Evolutionary conservation across 2,113 vertebrate species (phyloP), one percentile per base, ranked within the genome.

Genomic region (Stomatorhinus ivindoensis): DNA sequence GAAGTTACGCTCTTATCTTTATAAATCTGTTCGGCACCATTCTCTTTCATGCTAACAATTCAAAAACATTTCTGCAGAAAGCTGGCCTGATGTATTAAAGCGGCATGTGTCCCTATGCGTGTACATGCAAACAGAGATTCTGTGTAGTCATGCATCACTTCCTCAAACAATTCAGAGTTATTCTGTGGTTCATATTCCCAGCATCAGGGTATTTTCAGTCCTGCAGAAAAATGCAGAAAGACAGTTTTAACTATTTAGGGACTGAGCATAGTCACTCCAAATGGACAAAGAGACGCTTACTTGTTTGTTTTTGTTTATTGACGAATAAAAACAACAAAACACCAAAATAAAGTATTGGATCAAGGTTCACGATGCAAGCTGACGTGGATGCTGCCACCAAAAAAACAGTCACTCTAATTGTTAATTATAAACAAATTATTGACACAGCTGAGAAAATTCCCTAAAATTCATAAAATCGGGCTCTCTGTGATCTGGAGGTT

Each of bases 111-210:
- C 44, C 42, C 82, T 24, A 0, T 42, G 73, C 15, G 11, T 47
- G 44, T 44, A 44, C 35, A 47, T 44, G 21, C 39, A 47, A 47
- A 84, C 82, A 84, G 80, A 83, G 82, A 84, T 24, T 84, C 42
- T 84, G 44, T 47, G 44, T 47, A 84, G 39, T 39, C 39, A 46
- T 46, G 82, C 82, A n/a, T 47, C 44, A 84, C 44, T 44, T 84
- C 82, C 82, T 84, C 42, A 84, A 47, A 84, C 82, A 84, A 21
- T 47, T 47, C 82, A 46, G 24, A 11, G 39, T 84, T 84, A 84
- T 84, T 84, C 35, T 80, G 44, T 84, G 44, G 82, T 84, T 84
- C 82, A 46, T 84, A 84, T 84, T 84, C 82, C 44, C 82, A 84
- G 82, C 42, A 46, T 42, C 39, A 10, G 39, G 82, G 42, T 46